These are phyloP conservation scores for Laticauda colubrina DNA, from an alignment of 2,113 vertebrate genomes.

Conservation along the genomic window DNA sequence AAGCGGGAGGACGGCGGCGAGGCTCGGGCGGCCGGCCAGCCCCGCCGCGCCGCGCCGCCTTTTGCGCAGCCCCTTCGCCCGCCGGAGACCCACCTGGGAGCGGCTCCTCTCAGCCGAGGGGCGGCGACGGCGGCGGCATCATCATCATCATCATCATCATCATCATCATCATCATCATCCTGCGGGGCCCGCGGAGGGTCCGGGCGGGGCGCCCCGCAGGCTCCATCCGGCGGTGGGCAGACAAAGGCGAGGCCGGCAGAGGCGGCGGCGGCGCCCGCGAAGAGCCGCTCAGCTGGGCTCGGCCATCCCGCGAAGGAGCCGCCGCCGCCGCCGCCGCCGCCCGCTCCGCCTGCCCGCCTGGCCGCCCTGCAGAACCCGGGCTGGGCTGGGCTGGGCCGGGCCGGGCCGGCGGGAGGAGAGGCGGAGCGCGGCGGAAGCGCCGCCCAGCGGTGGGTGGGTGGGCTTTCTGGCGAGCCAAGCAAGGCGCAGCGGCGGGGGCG, in stretches of 20 bases:
- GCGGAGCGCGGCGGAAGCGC: conserved; percentile 11
- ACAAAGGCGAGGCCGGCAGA: conserved; percentile 30
- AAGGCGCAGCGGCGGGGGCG: background rate
- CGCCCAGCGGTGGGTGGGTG: background rate
- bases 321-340: background rate
- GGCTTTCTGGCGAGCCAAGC: background rate
- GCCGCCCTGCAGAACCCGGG: conserved; percentile 20
- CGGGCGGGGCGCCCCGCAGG: conserved; percentile 41
- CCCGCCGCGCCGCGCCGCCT: background rate
- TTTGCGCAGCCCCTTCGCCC: background rate
- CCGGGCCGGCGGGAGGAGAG: background rate
- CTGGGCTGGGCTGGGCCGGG: background rate
- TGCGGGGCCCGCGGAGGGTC: background rate
- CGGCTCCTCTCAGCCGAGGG: background rate
- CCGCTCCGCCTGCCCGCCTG: background rate
- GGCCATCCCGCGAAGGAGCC: background rate
- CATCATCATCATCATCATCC: no score
- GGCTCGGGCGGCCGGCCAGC: background rate
- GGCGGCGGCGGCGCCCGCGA: conserved; percentile 19
- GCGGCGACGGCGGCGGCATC: background rate
- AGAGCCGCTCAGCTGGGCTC: background rate
- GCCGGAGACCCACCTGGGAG: background rate
- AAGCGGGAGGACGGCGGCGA: background rate
- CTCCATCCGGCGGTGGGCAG: conserved; percentile 42
- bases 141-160: no score